phyloP scores from a whole-genome alignment of 2,113 vertebrate species.

The Zosterops borbonicus region DNA sequence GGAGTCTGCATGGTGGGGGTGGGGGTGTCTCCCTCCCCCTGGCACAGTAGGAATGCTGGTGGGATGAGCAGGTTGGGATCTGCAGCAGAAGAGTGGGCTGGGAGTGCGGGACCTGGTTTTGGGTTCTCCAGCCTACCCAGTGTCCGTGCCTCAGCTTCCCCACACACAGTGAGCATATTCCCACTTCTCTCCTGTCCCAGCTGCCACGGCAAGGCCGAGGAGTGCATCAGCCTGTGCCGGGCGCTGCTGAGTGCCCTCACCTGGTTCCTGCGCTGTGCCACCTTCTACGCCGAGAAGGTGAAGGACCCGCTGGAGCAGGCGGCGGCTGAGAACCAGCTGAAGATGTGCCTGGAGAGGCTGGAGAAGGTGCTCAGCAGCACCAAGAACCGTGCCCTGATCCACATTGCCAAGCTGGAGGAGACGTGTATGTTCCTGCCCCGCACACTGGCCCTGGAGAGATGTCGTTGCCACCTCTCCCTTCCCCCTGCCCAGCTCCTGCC shows the following conservation, averaged over 20 bases:
- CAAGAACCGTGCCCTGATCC: constrained; percentile 93
- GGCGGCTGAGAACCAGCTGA: constrained; percentile 80
- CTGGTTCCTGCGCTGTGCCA: constrained; percentile 91
- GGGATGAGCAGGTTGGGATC: background rate
- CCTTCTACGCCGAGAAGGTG: constrained; percentile 85
- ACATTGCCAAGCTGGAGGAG: constrained; percentile 94
- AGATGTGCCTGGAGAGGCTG: constrained; percentile 86
- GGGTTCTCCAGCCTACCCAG: background rate
- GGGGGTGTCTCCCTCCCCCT: background rate
- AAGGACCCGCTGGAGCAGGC: constrained; percentile 78
- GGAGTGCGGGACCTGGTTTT: fast-evolving
- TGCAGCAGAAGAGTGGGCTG: background rate
- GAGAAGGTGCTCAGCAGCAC: constrained; percentile 81
- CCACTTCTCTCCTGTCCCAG: constrained; percentile 56
- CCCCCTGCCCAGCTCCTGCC: constrained; percentile 20
- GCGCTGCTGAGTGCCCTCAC: constrained; percentile 86
- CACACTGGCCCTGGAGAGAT: background rate
- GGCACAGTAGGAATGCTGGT: background rate
- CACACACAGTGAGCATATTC: fast-evolving
- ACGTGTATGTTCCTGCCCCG: constrained; percentile 75
- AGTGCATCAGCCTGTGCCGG: constrained; percentile 93
- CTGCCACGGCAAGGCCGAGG: constrained; percentile 95
- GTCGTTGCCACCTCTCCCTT: constrained; percentile 23
- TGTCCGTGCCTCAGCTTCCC: background rate
- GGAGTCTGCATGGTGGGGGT: background rate